phyloP scores from a whole-genome alignment of 2,113 vertebrate genomes.

The Seriola aureovittata region DNA sequence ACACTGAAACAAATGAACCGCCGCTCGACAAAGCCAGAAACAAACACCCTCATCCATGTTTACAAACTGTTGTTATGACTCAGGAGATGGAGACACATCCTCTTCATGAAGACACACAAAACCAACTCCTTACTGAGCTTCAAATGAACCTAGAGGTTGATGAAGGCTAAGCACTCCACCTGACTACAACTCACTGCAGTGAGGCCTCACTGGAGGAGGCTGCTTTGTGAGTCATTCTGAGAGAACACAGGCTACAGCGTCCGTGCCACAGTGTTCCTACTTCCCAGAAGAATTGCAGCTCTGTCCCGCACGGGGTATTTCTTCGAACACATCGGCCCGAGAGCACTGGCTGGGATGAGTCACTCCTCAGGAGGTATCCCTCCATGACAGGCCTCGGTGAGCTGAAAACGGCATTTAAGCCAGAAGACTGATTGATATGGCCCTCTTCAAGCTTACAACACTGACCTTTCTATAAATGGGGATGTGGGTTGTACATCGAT shows the following conservation, averaged over 20 bases:
- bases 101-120: background rate
- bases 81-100: background rate
- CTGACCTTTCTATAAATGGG: constrained; percentile 32
- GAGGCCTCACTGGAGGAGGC: background rate
- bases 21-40: background rate
- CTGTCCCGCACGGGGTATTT: background rate
- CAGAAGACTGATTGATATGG: constrained; percentile 31
- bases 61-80: background rate
- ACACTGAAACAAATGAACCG: background rate
- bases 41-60: background rate
- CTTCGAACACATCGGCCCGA: constrained; percentile 26
- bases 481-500: constrained; percentile 20
- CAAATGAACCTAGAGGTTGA: background rate
- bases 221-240: constrained; percentile 39
- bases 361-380: constrained; percentile 47
- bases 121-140: background rate
- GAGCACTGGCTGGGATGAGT: constrained; percentile 46
- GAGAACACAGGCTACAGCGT: background rate
- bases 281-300: constrained; percentile 5
- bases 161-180: background rate
- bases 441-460: constrained; percentile 14
- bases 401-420: constrained; percentile 31
- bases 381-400: constrained; percentile 17
- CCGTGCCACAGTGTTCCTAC: background rate
- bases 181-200: constrained; percentile 26